Evolutionary conservation across 2,797 vertebrate genomes (phyloP), one percentile per base, ranked within the genome.

Genomic region (Cryptoprocta ferox): DNA sequence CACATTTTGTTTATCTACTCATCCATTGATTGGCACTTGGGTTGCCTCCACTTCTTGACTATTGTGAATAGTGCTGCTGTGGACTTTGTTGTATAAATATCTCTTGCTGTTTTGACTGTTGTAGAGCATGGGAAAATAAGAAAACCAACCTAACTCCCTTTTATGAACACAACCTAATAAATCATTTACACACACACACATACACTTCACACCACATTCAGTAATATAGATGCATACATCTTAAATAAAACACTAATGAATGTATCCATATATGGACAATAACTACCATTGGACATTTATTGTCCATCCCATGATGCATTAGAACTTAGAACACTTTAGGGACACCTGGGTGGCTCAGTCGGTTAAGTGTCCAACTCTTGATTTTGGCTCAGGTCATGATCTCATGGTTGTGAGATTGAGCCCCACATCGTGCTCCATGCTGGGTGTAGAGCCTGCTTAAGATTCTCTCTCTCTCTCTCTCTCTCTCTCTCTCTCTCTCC

Each of bases 111-210:
- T 71, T 93, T 71, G 65, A 84, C 21, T 91, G 48, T 73, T 81
- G 28, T 21, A 39, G 37, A 42, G 21, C 59, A 81, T 45, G 81
- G 68, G 48, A 76, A 96, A 53, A 66, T 86, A 68, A 81, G 56
- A 92, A 84, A 94, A 63, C 9, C n/a, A 94, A 30, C 10, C 8
- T 83, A 83, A 78, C 42, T 88, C 12, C 42, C 82, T 83, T 87
- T 73, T 83, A 61, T 91, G 50, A 91, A 18, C 18, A 83, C 19
- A 63, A n/a, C 32, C 91, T 93, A 84, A 84, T 86, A 68, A 94
- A 70, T 63, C 32, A 32, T 73, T 14, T 21, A 24, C 3, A 45
- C 21, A 61, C 5, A 45, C 9, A 70, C 8, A 70, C 2, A 76
- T 3, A 89, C 4, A 11, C 37, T 70, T 91, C 50, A 71, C 50